Conservation (phyloP, 2,888 invertebrate genomes). For the Maniola hyperantus region DNA sequence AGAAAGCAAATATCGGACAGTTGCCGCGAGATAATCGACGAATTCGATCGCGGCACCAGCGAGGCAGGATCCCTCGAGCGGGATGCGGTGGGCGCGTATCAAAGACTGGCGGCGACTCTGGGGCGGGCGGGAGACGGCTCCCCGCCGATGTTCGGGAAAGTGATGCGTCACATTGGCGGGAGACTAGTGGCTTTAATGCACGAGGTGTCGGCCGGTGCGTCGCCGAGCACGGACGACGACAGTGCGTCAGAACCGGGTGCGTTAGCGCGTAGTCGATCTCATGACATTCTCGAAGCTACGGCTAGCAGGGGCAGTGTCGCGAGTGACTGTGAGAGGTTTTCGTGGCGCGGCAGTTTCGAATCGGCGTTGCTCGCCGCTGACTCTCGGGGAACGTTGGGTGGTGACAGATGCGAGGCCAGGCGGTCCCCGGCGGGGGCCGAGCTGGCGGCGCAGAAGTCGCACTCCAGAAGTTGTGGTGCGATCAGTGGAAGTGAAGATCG, state of each 20-base stretch:
- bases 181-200: constrained; percentile 95
- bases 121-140: constrained; percentile 88
- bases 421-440: constrained; percentile 92
- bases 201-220: constrained; percentile 91
- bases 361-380: constrained; percentile 94
- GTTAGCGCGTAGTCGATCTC: constrained; percentile 90
- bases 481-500: constrained; percentile 88
- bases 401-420: constrained; percentile 89
- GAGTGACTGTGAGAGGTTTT: constrained; percentile 94
- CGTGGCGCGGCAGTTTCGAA: constrained; percentile 96
- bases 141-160: constrained; percentile 93
- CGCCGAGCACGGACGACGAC: constrained; percentile 88
- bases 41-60: constrained; percentile 89
- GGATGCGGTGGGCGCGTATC: constrained; percentile 94
- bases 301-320: constrained; percentile 85
- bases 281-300: constrained; percentile 88
- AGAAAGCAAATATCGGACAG: constrained; percentile 94
- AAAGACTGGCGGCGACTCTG: constrained; percentile 91
- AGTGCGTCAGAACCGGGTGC: constrained; percentile 87
- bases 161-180: constrained; percentile 95
- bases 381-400: constrained; percentile 89
- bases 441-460: constrained; percentile 89
- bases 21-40: constrained; percentile 93
- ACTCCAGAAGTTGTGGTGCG: constrained; percentile 92
- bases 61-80: constrained; percentile 84